Base-by-base conservation (phyloP, 2,113 vertebrate species). In the Tragelaphus imberbis region DNA sequence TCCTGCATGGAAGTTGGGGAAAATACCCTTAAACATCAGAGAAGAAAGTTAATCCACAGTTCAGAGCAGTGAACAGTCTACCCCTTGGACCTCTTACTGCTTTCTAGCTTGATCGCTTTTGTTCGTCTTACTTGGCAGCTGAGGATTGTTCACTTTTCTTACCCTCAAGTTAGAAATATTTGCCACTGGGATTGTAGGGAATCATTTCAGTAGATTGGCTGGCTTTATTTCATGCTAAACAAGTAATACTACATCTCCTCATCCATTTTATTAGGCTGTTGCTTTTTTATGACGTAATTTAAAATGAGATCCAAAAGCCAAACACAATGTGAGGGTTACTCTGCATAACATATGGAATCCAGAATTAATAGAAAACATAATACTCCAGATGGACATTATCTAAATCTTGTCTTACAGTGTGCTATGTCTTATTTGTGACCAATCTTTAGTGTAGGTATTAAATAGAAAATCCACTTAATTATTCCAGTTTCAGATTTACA, bases 391-490 rank as follows among this genome's bases (percentile, higher is more conserved):
- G 30, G 33, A 84, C 53, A 44, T 61, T 84, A 44, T 58, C 95
- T 75, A 36, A 56, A 84, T 80, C 84, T 58, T 44, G 49, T 81
- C 40, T 58, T 55, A 36, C 47, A 6, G 2, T 3, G 23, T 25
- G 19, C 33, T 53, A 0, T 51, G 49, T 90, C 84, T 96, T 96
- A 33, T 44, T 80, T 84, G 59, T 65, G 61, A 58, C 40, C 21
- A 61, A 65, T 82, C 59, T 86, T 87, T 7, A 12, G 28, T 44
- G 58, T 84, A 36, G 30, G 53, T 77, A 36, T 90, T 84, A 85
- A 94, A 33, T 56, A 77, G 33, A 71, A 98, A 85, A 85, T 3
- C 55, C n/a, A 81, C 23, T 92, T 80, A 77, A 90, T 77, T 95
- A 30, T 77, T 44, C 28, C 33, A n/a, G 25, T 25, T 92, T 86